Conservation (phyloP, 2,113 vertebrate genomes). For the Piliocolobus tephrosceles region DNA sequence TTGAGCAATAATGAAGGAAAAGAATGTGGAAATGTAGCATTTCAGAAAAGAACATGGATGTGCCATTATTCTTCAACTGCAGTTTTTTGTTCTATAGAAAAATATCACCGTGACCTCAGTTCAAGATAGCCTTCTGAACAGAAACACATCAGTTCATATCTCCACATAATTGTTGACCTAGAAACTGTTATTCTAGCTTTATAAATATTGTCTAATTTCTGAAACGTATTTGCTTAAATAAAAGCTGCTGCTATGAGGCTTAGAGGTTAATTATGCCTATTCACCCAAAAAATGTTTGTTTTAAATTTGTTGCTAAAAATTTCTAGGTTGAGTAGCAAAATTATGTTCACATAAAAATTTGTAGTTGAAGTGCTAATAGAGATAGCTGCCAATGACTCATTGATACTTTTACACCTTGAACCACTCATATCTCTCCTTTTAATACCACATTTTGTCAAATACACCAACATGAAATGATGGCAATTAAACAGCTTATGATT, state of each 20-base stretch:
- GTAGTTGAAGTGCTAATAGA: not conserved
- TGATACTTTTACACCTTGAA: not conserved
- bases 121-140: not conserved
- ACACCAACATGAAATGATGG: not conserved
- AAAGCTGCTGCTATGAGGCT: slow-evolving; percentile 46
- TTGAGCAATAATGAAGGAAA: not conserved
- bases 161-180: not conserved
- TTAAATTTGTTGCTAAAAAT: slow-evolving; percentile 62
- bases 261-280: slow-evolving; percentile 66
- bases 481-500: not conserved
- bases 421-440: not conserved
- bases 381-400: not conserved
- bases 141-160: not conserved
- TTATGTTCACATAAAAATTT: slow-evolving; percentile 23
- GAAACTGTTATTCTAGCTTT: slow-evolving; percentile 45
- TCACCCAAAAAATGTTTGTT: slow-evolving; percentile 22
- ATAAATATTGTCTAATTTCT: slow-evolving; percentile 67
- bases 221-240: slow-evolving; percentile 62
- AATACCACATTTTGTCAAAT: not conserved
- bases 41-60: slow-evolving; percentile 48
- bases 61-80: not conserved
- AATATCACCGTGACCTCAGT: slow-evolving; percentile 27
- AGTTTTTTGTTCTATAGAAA: slow-evolving; percentile 42
- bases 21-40: not conserved
- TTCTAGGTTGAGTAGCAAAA: slow-evolving; percentile 16